Base-by-base conservation (phyloP, 2,797 vertebrate genomes). In the Megaceryle alcyon region DNA sequence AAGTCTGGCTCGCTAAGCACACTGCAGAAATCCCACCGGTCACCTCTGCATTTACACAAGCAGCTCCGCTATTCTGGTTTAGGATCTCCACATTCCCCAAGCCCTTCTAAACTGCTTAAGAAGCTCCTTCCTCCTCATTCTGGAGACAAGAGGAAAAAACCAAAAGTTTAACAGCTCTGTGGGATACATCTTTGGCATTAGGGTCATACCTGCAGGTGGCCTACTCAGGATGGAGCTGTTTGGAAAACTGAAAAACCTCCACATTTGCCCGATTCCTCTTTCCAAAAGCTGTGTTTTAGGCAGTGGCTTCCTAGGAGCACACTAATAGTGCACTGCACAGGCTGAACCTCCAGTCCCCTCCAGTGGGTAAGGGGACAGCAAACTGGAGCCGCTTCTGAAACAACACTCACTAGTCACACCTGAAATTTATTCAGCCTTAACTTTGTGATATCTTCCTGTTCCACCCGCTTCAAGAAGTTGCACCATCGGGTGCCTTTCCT, bases 401-500 rank as follows among this genome's bases (percentile, higher is more conserved):
- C 1, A 9, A 15, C 0, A 3, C 46, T 85, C 60, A 10, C 41
- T 37, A 21, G 2, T 3, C 16, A 12, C 12, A 48, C 39, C 37
- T 72, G 41, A 44, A 44, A 60, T 18, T 25, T 16, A 43, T n/a
- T 48, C 60, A 31, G 12, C 59, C 7, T 88, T 61, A 28, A 48
- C 65, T 79, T 53, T 43, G n/a, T 26, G 31, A 20, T 49, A 41
- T 39, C 39, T 33, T 76, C 63, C 54, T 37, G 63, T 76, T 44
- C 61, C 57, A 69, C 61, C 49, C 20, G 19, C 21, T 43, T 6
- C 46, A 68, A 35, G 49, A 35, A 21, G 33, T 17, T 94, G 82
- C 83, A 76, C 51, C 66, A 86, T 41, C 59, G 83, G 43, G 79
- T 95, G 88, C 91, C 79, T 88, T 92, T 90, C 84, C 82, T 78